Evolutionary conservation across 1,140 invertebrate genomes (phyloP).

Genomic region (Aphis craccivora): DNA sequence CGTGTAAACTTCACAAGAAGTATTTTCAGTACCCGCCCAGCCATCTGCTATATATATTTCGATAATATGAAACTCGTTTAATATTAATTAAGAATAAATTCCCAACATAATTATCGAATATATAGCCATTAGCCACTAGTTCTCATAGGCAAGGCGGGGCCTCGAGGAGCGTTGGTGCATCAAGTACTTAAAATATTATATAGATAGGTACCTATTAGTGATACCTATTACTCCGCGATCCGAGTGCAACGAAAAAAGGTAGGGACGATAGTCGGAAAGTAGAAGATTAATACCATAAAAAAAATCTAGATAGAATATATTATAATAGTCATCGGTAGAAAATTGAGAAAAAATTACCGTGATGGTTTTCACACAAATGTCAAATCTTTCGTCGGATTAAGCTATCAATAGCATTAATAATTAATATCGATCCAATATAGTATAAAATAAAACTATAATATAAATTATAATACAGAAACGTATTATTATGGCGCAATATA

Average conservation of each 20-base stretch:
- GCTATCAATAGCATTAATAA: neutral
- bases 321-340: neutral
- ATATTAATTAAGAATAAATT: conserved; percentile 20
- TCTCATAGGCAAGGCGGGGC: neutral
- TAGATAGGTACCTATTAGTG: neutral
- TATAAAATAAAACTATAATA: neutral
- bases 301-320: neutral
- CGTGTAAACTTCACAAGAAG: neutral
- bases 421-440: neutral
- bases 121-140: neutral
- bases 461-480: neutral
- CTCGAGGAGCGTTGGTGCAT: neutral
- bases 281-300: neutral
- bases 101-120: neutral
- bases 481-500: neutral
- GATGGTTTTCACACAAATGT: neutral
- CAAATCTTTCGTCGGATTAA: neutral
- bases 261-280: neutral
- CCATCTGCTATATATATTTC: neutral
- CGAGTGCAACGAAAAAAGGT: neutral
- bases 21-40: neutral
- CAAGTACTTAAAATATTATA: neutral
- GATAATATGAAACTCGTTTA: neutral
- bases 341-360: neutral
- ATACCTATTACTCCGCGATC: neutral